Conservation (phyloP, 2,888 invertebrate species). For the Nycteola revayana region DNA sequence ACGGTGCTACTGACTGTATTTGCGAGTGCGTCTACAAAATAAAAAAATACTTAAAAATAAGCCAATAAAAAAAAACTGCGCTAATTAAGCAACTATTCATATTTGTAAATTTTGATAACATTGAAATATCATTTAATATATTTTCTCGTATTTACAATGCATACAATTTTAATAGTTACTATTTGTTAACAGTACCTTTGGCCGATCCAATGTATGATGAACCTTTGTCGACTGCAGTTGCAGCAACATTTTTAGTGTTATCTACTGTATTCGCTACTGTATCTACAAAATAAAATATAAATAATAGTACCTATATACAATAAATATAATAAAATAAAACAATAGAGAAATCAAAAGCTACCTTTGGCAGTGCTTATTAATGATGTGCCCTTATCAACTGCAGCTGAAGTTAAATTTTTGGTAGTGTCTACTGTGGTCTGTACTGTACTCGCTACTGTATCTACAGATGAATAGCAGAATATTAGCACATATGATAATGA, state of each 20-base stretch:
- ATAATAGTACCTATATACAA: too few relatives aligned
- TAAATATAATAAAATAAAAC: too few relatives aligned
- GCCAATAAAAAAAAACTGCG: background rate
- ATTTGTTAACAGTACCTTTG: too few relatives aligned
- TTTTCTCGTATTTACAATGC: too few relatives aligned
- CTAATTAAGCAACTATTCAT: too few relatives aligned
- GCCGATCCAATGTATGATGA: conserved; percentile 37
- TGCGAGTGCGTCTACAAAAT: conserved; percentile 31
- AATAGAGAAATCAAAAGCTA: too few relatives aligned
- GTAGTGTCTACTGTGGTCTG: conserved; percentile 22
- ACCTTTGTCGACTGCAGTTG: conserved; percentile 42
- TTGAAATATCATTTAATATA: too few relatives aligned
- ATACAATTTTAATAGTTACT: too few relatives aligned
- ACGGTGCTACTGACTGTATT: conserved; percentile 48
- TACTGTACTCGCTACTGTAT: conserved; percentile 1
- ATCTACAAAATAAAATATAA: conserved; percentile 28
- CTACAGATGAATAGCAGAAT: too few relatives aligned
- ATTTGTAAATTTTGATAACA: too few relatives aligned
- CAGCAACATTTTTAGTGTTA: conserved; percentile 45
- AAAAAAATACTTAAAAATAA: background rate
- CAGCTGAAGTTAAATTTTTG: conserved; percentile 22
- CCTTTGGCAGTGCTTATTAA: conserved; percentile 27
- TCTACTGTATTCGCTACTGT: conserved; percentile 47
- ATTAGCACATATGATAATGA: too few relatives aligned
- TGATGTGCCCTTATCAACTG: conserved; percentile 13